Evolutionary conservation across 2,113 vertebrate genomes (phyloP).

Genomic region (Galemys pyrenaicus): DNA sequence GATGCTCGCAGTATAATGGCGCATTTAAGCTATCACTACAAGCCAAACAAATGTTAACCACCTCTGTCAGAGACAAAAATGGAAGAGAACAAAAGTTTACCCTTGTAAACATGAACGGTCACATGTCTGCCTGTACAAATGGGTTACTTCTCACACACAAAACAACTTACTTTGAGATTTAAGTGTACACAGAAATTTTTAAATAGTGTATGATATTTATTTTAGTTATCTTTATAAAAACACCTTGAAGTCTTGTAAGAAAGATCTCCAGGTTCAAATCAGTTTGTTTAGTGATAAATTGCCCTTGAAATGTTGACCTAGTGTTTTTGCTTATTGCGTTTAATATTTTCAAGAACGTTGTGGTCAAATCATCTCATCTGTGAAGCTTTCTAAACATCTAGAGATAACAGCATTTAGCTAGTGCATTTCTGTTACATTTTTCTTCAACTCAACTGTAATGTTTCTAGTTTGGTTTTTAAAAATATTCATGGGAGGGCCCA

Average conservation of each 20-base stretch:
- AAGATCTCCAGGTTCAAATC: slow-evolving; percentile 20
- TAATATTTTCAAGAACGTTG: slow-evolving; percentile 1
- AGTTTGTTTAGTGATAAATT: slow-evolving; percentile 56
- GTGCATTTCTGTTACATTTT: not conserved
- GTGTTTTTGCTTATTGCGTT: not conserved
- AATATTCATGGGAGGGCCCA: not conserved
- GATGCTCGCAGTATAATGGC: not conserved
- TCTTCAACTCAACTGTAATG: not conserved
- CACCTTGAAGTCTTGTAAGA: slow-evolving; percentile 66
- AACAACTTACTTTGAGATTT: slow-evolving; percentile 64
- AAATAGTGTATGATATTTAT: slow-evolving; percentile 59
- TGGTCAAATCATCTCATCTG: not conserved
- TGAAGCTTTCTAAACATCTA: slow-evolving; percentile 5
- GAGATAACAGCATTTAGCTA: slow-evolving; percentile 26
- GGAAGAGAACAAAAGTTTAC: not conserved
- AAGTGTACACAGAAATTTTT: slow-evolving; percentile 62
- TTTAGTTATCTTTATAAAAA: slow-evolving; percentile 69
- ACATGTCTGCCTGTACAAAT: not conserved
- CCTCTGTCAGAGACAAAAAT: not conserved
- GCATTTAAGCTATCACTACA: not conserved
- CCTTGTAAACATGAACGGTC: not conserved
- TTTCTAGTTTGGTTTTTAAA: slow-evolving; percentile 33
- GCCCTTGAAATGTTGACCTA: slow-evolving; percentile 41
- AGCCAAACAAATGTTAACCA: slow-evolving; percentile 19
- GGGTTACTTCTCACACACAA: slow-evolving; percentile 53